A percentile compares a stretch with the other conserved stretches of the same genome.
These are phyloP conservation scores for Nematolebias whitei DNA, from an alignment of 2,113 vertebrate species.

Conservation along the genomic window DNA sequence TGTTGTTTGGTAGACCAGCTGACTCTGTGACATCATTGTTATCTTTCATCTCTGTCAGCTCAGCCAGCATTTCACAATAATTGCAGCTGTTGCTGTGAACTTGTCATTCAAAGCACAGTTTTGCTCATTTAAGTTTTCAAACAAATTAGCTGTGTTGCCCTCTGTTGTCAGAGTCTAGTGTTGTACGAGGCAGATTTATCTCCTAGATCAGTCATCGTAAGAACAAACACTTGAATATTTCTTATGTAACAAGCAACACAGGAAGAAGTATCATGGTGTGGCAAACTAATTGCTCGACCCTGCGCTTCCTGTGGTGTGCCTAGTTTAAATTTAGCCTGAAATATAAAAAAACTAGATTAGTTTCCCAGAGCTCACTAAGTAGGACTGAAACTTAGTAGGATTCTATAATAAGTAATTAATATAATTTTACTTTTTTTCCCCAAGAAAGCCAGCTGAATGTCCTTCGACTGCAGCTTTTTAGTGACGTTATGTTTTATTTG, in stretches of 20 bases:
- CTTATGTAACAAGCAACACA: not conserved
- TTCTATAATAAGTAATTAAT: conserved; percentile 2
- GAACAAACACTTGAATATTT: not conserved
- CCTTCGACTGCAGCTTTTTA: not conserved
- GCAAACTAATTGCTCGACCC: not conserved
- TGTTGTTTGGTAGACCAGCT: not conserved
- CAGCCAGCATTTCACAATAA: not conserved
- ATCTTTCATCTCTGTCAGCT: not conserved
- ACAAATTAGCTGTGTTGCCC: not conserved
- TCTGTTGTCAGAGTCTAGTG: not conserved
- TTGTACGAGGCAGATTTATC: not conserved
- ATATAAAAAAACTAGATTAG: not conserved
- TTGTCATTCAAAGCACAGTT: not conserved
- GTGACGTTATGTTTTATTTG: not conserved
- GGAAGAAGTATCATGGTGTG: too few species aligned
- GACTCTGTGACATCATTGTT: not conserved
- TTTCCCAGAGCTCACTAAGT: not conserved
- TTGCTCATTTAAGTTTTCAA: not conserved
- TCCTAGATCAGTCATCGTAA: not conserved
- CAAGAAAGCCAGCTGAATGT: not conserved
- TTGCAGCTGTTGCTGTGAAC: not conserved
- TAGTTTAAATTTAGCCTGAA: not conserved
- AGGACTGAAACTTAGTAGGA: not conserved
- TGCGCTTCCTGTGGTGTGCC: not conserved
- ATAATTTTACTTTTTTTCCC: not conserved